A percentile compares a stretch with the other conserved stretches of the same genome.
These are phyloP conservation scores for Thamnaconus septentrionalis DNA, from an alignment of 2,113 vertebrate genomes.

Conservation along the genomic window DNA sequence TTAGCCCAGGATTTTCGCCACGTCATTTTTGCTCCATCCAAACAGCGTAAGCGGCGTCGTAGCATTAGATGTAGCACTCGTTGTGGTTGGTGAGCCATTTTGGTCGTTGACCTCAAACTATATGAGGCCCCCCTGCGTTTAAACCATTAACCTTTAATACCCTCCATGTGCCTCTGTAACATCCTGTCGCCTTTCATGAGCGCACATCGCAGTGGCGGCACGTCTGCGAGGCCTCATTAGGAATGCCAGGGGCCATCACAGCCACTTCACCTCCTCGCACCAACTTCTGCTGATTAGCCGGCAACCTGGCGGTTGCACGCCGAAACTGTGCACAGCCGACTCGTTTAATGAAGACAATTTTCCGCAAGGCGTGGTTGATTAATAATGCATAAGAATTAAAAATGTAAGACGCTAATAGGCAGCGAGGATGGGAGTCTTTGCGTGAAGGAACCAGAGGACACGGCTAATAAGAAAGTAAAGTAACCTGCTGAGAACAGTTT, in stretches of 20 bases:
- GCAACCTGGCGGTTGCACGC: not conserved
- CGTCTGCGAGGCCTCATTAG: not conserved
- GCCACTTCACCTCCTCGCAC: not conserved
- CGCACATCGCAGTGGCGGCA: not conserved
- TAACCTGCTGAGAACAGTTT: slow-evolving; percentile 1
- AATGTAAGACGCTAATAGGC: slow-evolving; percentile 38
- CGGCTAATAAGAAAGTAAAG: not conserved
- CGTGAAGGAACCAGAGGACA: slow-evolving; percentile 15
- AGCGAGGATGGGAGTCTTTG: slow-evolving; percentile 27
- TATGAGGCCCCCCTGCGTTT: too few species aligned
- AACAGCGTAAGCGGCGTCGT: too few species aligned
- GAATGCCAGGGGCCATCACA: slow-evolving; percentile 35
- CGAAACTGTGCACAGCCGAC: slow-evolving; percentile 25
- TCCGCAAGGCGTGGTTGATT: slow-evolving; percentile 39
- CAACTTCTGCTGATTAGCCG: too few species aligned
- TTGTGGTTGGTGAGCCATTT: too few species aligned
- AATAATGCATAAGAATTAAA: slow-evolving; percentile 53
- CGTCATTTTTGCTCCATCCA: too few species aligned
- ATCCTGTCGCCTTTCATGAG: too few species aligned
- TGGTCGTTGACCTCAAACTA: too few species aligned
- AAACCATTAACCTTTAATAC: too few species aligned
- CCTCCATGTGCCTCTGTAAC: too few species aligned
- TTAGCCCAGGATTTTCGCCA: too few species aligned
- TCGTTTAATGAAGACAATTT: slow-evolving; percentile 29
- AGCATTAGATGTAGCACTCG: too few species aligned